These are phyloP conservation scores for Papilio helenus DNA, from an alignment of 1,140 invertebrate genomes.

Conservation along the genomic window DNA sequence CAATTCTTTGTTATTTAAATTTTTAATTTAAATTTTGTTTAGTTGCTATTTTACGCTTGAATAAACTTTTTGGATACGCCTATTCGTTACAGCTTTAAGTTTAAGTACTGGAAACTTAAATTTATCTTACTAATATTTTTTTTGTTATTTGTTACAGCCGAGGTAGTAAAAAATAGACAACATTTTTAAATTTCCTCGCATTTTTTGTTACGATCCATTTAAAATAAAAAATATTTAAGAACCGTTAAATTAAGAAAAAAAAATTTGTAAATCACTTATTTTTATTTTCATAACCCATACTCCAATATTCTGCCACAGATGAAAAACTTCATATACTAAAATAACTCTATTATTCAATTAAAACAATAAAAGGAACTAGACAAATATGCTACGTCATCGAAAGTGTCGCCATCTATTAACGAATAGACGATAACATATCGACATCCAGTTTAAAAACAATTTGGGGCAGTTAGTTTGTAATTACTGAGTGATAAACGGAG, in stretches of 20 bases:
- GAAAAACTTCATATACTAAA: neutral
- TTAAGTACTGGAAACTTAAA: neutral
- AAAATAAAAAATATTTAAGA: too few species aligned
- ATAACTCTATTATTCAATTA: neutral
- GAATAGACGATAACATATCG: constrained; percentile 29
- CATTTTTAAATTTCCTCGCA: too few species aligned
- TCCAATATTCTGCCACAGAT: too few species aligned
- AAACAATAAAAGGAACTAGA: neutral
- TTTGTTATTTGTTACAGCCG: too few species aligned
- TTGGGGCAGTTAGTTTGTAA: constrained; percentile 28
- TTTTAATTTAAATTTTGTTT: neutral
- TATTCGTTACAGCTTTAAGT: neutral
- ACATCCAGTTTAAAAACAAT: constrained; percentile 30
- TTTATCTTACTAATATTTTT: too few species aligned
- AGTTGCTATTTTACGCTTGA: neutral
- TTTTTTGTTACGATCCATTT: too few species aligned
- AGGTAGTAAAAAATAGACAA: too few species aligned
- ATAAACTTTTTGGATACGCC: neutral
- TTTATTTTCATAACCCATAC: too few species aligned
- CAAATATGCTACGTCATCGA: neutral
- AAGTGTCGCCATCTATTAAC: constrained; percentile 32
- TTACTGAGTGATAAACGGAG: constrained; percentile 23
- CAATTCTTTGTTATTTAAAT: neutral
- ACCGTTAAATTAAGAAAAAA: too few species aligned
- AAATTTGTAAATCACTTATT: too few species aligned